Evolutionary conservation across 1,140 invertebrate genomes (phyloP).

Genomic region (Lepidurus arcticus): DNA sequence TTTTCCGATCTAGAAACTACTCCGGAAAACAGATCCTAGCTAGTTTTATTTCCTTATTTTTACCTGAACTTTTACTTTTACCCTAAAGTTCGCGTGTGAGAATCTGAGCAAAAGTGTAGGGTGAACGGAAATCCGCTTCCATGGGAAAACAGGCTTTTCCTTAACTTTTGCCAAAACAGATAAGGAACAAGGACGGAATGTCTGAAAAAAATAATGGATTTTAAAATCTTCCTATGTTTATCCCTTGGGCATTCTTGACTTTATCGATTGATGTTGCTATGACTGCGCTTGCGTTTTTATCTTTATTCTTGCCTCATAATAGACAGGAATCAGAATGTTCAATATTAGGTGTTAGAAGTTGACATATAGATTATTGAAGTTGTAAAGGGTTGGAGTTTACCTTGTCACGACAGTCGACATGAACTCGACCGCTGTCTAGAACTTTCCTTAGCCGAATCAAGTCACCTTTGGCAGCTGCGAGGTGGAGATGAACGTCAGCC

Average conservation of each 20-base stretch:
- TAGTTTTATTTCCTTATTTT: neutral
- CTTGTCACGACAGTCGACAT: constrained; percentile 87
- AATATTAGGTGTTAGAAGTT: too few species aligned
- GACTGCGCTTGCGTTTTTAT: too few species aligned
- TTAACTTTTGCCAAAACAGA: too few species aligned
- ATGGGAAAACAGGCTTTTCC: neutral
- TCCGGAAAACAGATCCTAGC: too few species aligned
- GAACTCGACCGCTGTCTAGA: constrained; percentile 84
- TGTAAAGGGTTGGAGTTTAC: constrained; percentile 50
- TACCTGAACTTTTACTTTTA: neutral
- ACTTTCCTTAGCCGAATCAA: constrained; percentile 64
- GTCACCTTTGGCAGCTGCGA: constrained; percentile 79
- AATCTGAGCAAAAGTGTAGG: neutral
- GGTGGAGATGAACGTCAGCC: constrained; percentile 80
- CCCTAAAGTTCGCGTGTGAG: neutral
- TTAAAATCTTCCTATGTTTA: too few species aligned
- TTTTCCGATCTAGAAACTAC: too few species aligned
- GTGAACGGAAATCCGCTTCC: neutral
- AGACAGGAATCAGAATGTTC: too few species aligned
- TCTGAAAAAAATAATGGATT: too few species aligned
- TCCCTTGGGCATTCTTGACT: too few species aligned
- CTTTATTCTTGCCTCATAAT: too few species aligned
- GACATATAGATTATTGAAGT: neutral
- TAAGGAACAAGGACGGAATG: too few species aligned
- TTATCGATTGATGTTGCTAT: too few species aligned